Base-by-base conservation (phyloP, 2,888 invertebrate species). In the Anodontia alba region DNA sequence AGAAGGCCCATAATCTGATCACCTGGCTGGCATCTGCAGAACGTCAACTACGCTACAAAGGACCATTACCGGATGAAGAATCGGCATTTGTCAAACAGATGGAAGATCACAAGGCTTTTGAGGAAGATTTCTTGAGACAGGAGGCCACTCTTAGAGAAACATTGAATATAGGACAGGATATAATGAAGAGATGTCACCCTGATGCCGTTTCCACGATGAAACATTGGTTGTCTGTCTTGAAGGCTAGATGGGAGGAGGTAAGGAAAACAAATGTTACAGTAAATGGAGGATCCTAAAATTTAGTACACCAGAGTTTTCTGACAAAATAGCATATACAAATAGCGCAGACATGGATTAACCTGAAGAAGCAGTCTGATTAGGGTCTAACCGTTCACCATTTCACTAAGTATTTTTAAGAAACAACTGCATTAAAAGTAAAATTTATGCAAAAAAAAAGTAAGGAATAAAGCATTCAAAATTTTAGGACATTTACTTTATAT, bases 21-120 rank as follows among this genome's bases (percentile, higher is more conserved):
- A 98, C 99, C 93, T 99, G 99, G 99, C 95, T 99, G 46, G 97
- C 98, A 17, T 98, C 98, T 94, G 98, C 98, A 0, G 99, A 99
- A 95, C 97, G 97, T 95, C 97, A 97, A 92, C 95, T 99, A 1
- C 96, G 98, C n/a, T 98, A 98, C 95, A 97, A 98, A 46, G 98
- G 98, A 67, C 96, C 97, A 57, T 95, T 98, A 73, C 98, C 99
- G 0, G 99, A 99, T 90, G 98, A 98, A 86, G 99, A 99, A 93
- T 96, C 96, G 69, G 96, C 97, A 67, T 97, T 98, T 0, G 96
- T 96, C 75, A 96, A 97, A 86, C 98, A 98, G 94, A 95, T 99
- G 51, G 96, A 96, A 76, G 97, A 98, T 70, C 98, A 99, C 93
- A 97, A 97, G 92, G 96, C 97, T 98, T 95, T 93, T 84, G 90